Evolutionary conservation across 2,888 invertebrate genomes (phyloP).

Genomic region (Belgica antarctica): DNA sequence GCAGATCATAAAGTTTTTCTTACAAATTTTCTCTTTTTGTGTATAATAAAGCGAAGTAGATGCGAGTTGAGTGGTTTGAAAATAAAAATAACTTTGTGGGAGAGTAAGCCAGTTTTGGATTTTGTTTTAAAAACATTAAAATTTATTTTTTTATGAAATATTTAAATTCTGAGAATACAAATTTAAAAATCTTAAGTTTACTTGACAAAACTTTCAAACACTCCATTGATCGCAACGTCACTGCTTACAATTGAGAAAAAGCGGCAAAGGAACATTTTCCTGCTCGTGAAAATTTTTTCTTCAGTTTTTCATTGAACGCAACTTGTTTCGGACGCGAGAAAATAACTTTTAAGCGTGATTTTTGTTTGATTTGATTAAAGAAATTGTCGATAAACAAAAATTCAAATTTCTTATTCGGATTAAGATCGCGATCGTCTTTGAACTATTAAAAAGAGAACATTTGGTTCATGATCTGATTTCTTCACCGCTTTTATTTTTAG

Average conservation of each 20-base stretch:
- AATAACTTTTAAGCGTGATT: neutral
- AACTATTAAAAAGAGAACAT: neutral
- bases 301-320: neutral
- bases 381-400: neutral
- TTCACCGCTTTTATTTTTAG: neutral
- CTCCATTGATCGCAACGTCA: neutral
- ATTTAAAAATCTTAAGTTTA: too few relatives aligned
- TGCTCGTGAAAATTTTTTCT: neutral
- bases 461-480: too few relatives aligned
- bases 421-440: neutral
- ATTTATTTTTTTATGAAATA: too few relatives aligned
- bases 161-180: too few relatives aligned
- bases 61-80: conserved; percentile 27
- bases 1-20: neutral
- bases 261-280: too few relatives aligned
- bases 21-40: conserved; percentile 4
- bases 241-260: neutral
- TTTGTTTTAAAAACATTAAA: neutral
- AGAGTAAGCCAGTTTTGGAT: too few relatives aligned
- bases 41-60: conserved; percentile 28
- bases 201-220: neutral
- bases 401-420: neutral
- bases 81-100: neutral
- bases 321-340: neutral
- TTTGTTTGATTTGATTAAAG: neutral